Evolutionary conservation across 2,113 vertebrate genomes (phyloP), one percentile per base, ranked within the genome.

Genomic region (Pseudois nayaur): DNA sequence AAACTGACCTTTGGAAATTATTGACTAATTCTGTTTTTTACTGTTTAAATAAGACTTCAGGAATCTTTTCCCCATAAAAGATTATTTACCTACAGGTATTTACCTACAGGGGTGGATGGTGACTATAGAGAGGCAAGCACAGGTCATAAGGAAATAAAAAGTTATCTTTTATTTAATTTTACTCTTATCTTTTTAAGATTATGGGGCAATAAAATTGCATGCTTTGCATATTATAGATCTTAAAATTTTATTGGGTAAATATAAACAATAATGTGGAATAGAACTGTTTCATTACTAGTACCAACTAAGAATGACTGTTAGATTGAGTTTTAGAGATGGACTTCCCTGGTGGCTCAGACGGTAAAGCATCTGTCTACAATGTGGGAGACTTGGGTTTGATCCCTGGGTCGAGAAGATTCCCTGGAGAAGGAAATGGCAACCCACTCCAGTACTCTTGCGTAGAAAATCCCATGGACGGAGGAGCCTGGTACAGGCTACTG

Each of bases 41-140:
- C 43, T 82, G 85, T 90, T 97, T 97, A 95, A 92, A 82, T 92
- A 91, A 94, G 48, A 71, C 17, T 57, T 54, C 27, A 40, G 21
- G 52, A 95, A 64, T 86, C 25, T 40, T 81, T 97, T 92, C n/a
- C 88, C 12, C 19, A 43, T 50, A 23, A 78, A 64, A 19, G 50
- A 1, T 82, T 90, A 78, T 93, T 91, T 83, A 82, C 8, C 11
- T 62, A 52, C 23, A 82, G 29, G 8, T 95, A 78, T 93, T 91
- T 78, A 82, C 10, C 11, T 71, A 52, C 33, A 82, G 43, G 19
- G 17, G 10, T 71, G 31, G 60, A 83, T n/a, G 54, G 6, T 57
- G 31, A 89, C 55, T 36, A 40, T 11, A 54, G 23, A 89, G 43
- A 14, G 4, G 40, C 25, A 76, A 89, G 8, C 27, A 87, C 17